phyloP scores from a whole-genome alignment of 2,797 vertebrate species.

The Sebastes nivosus region DNA sequence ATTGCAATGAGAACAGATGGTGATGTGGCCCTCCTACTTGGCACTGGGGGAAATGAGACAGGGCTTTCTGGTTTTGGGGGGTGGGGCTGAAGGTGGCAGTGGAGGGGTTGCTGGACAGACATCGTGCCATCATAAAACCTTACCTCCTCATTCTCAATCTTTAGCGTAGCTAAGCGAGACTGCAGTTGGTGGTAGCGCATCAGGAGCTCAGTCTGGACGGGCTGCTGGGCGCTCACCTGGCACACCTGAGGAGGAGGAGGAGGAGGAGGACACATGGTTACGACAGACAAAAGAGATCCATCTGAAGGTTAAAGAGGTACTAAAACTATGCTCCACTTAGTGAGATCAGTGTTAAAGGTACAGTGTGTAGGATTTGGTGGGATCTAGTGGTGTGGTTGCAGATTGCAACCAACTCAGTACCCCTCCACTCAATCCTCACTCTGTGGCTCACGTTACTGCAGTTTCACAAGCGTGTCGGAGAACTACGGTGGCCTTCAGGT shows the following conservation, averaged over 20 bases:
- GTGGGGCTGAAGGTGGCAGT: background rate
- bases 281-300: background rate
- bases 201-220: conserved; percentile 95
- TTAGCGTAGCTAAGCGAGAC: conserved; percentile 94
- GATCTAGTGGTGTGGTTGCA: no score
- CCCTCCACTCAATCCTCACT: no score
- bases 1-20: conserved; percentile 72
- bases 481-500: no score
- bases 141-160: conserved; percentile 99
- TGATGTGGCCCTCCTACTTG: conserved; percentile 58
- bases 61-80: conserved; percentile 17
- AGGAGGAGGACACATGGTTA: background rate
- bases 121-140: conserved; percentile 60
- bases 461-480: no score
- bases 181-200: conserved; percentile 99
- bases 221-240: conserved; percentile 98
- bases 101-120: conserved; percentile 3
- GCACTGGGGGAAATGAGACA: conserved; percentile 50
- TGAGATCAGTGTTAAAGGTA: background rate
- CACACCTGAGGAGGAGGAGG: conserved; percentile 86
- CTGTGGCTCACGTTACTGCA: no score
- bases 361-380: background rate
- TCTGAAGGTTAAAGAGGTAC: background rate
- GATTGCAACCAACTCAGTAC: no score
- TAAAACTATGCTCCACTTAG: background rate